Percentiles rank a stretch among this genome's conserved stretches.
Conservation (phyloP, 2,113 vertebrate species). For the Xiphophorus maculatus region DNA sequence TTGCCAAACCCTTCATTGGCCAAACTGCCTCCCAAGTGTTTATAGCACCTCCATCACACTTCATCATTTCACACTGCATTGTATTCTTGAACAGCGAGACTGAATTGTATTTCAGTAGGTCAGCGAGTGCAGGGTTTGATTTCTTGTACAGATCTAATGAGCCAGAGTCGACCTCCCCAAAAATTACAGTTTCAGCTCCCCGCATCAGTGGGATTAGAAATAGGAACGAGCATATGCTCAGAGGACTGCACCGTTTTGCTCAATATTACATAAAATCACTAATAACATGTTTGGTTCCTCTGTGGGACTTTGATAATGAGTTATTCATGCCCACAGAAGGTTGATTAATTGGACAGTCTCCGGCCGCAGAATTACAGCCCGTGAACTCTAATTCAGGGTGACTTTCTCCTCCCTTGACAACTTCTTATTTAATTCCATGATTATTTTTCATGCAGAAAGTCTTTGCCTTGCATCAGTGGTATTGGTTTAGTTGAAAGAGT, state of each 20-base stretch:
- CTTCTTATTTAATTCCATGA: conserved; percentile 34
- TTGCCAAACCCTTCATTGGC: conserved; percentile 37
- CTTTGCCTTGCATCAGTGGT: conserved; percentile 2
- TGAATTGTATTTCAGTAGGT: conserved; percentile 21
- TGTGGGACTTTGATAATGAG: conserved; percentile 29
- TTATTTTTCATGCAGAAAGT: conserved; percentile 31
- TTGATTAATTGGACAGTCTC: conserved; percentile 57
- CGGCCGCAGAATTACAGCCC: conserved; percentile 25
- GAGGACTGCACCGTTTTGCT: conserved; percentile 5
- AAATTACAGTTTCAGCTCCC: neutral
- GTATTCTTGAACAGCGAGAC: conserved; percentile 1
- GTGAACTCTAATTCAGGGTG: conserved; percentile 34
- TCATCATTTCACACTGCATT: conserved; percentile 42
- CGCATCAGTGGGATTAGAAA: neutral
- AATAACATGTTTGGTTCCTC: conserved; percentile 19
- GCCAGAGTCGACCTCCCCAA: neutral
- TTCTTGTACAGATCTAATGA: conserved; percentile 16
- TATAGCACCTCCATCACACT: conserved; percentile 44
- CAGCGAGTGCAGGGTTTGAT: conserved; percentile 9
- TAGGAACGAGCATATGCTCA: neutral
- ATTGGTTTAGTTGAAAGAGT: conserved; percentile 15
- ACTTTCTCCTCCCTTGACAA: conserved; percentile 31
- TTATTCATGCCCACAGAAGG: conserved; percentile 52
- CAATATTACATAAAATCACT: conserved; percentile 13
- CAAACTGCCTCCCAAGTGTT: conserved; percentile 54